These are phyloP conservation scores for Rhodeus uyekii DNA, from an alignment of 2,797 vertebrate genomes.

Conservation along the genomic window DNA sequence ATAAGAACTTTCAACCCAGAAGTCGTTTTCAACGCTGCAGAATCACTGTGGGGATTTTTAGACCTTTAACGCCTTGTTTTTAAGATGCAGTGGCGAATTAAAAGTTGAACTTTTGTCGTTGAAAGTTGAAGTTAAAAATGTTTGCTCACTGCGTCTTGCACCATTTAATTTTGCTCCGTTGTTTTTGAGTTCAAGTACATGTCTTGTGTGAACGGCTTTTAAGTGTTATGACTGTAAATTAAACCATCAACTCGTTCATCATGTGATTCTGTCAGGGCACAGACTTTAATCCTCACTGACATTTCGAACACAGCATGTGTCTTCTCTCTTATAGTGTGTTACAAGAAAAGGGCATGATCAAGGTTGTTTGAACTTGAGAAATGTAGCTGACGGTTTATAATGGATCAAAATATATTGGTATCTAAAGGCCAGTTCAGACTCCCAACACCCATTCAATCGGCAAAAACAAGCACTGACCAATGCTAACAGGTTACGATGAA, in stretches of 20 bases:
- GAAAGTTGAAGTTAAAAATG: background rate
- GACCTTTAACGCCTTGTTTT: background rate
- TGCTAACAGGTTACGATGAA: background rate
- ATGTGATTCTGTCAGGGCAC: background rate
- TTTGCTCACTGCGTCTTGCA: background rate
- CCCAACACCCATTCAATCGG: background rate
- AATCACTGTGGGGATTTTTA: background rate
- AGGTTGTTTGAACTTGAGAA: background rate
- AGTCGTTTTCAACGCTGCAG: too few relatives aligned
- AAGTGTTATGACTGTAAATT: slow-evolving; percentile 15
- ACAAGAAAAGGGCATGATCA: slow-evolving; percentile 2
- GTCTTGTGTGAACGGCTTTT: background rate
- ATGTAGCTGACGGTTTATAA: background rate
- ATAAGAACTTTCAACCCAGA: too few relatives aligned
- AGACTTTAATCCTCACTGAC: slow-evolving; percentile 17
- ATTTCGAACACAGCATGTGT: slow-evolving; percentile 15
- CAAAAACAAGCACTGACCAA: background rate
- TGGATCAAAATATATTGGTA: background rate
- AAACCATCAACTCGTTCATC: slow-evolving; percentile 9
- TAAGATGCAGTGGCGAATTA: background rate
- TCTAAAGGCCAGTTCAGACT: background rate
- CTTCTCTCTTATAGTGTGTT: background rate
- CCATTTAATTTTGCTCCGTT: background rate
- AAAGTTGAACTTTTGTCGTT: background rate
- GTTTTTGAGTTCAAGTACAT: background rate